Percentiles rank a stretch among this genome's conserved stretches.
Evolutionary conservation across 2,888 invertebrate species (phyloP).

Genomic region (Noctuana brunneofusca): DNA sequence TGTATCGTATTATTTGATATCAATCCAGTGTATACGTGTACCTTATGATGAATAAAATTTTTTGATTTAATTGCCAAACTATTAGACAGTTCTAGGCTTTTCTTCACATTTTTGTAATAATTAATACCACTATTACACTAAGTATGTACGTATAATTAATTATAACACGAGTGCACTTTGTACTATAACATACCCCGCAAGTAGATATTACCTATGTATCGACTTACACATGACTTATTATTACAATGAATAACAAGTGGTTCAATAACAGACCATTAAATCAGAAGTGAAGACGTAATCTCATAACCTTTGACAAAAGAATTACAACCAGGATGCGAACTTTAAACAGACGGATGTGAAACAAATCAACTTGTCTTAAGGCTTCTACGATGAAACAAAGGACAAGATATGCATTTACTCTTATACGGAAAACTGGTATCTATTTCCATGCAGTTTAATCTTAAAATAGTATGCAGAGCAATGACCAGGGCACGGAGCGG

Average conservation of each 20-base stretch:
- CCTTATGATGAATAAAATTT: no score
- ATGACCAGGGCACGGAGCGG: constrained; percentile 47
- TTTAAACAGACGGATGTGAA: constrained; percentile 26
- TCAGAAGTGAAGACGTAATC: constrained; percentile 4
- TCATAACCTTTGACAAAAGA: constrained; percentile 26
- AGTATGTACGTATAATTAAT: no score
- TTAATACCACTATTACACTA: no score
- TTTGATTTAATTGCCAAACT: no score
- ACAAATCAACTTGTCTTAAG: constrained; percentile 21
- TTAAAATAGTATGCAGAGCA: constrained; percentile 40
- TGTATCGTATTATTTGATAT: no score
- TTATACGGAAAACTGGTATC: constrained; percentile 25
- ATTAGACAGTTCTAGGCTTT: no score
- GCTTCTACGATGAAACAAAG: constrained; percentile 28
- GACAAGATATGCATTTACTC: not conserved
- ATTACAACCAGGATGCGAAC: constrained; percentile 18
- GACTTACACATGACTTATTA: not conserved
- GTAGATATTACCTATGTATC: not conserved
- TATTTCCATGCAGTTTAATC: constrained; percentile 25
- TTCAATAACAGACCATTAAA: constrained; percentile 10
- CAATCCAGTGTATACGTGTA: no score
- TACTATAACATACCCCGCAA: not conserved
- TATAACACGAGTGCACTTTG: not conserved
- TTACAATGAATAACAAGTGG: constrained; percentile 1
- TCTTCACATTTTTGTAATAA: not conserved